Percentiles rank a stretch among this genome's conserved stretches.
phyloP scores from a whole-genome alignment of 2,888 invertebrate species.

The Drosophila fungiperda region DNA sequence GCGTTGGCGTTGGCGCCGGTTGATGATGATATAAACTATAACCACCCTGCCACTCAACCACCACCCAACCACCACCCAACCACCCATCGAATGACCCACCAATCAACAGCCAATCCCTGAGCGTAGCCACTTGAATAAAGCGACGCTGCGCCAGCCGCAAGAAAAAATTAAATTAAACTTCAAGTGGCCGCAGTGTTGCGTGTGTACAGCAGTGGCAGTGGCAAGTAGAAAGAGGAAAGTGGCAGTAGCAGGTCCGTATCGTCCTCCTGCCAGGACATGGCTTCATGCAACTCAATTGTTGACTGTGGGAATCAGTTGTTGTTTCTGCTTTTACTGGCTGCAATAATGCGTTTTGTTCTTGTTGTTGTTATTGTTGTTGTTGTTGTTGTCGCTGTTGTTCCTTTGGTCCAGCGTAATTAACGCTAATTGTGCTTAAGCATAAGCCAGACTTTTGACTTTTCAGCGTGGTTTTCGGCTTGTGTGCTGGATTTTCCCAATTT shows the following conservation, averaged over 20 bases:
- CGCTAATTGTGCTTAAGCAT: slow-evolving; percentile 73
- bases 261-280: slow-evolving; percentile 20
- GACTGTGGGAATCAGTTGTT: slow-evolving; percentile 54
- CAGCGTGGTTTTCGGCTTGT: slow-evolving; percentile 71
- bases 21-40: slow-evolving; percentile 55
- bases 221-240: neutral
- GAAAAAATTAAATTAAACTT: slow-evolving; percentile 78
- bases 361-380: slow-evolving; percentile 10
- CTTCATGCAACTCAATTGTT: slow-evolving; percentile 38
- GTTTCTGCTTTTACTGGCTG: slow-evolving; percentile 31
- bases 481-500: slow-evolving; percentile 66
- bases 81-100: slow-evolving; percentile 43
- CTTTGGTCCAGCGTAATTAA: slow-evolving; percentile 65
- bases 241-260: slow-evolving; percentile 36
- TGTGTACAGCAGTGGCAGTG: slow-evolving; percentile 26
- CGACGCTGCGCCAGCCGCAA: slow-evolving; percentile 74
- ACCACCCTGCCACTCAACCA: slow-evolving; percentile 16
- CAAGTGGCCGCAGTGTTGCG: slow-evolving; percentile 77
- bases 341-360: slow-evolving; percentile 29
- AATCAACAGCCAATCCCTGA: slow-evolving; percentile 70
- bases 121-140: slow-evolving; percentile 65
- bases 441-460: slow-evolving; percentile 76
- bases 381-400: slow-evolving; percentile 28
- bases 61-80: slow-evolving; percentile 19
- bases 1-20: slow-evolving; percentile 35